Evolutionary conservation across 2,797 vertebrate genomes (phyloP), one percentile per base, ranked within the genome.

Genomic region (Natrix natrix): DNA sequence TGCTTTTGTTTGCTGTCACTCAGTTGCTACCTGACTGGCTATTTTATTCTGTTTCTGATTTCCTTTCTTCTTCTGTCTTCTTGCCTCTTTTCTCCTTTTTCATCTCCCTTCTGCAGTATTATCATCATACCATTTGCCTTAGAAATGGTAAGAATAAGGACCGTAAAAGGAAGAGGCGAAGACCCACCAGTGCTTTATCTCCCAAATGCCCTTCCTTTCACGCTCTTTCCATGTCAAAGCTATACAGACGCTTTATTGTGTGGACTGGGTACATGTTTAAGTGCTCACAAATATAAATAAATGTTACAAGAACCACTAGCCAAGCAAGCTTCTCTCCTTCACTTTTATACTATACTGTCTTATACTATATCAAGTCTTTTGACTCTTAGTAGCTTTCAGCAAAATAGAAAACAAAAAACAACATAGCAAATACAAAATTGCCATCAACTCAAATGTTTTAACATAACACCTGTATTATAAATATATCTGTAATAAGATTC

Each of bases 361-460:
- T 37, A 37, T 74, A 74, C n/a, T 69, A 32, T 69, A 69, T 69
- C 14, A 37, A 37, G 2, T 74, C 66, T 74, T 32, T 69, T 17
- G n/a, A 32, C 66, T 17, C 6, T 8, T 37, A 74, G n/a, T 74
- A 74, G n/a, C 66, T 37, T 74, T 32, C n/a, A 74, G 66, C 66
- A 74, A 74, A n/a, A 16, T 0, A 16, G 0, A 1, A 32, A n/a
- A 16, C 1, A 16, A 1, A 1, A 32, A 17, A 17, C n/a, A 69
- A 69, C n/a, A 32, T 17, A 32, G 17, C 14, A 37, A 74, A 37
- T 74, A 8, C n/a, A 74, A 74, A 74, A 74, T 32, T 74, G n/a
- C 37, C 66, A 74, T 3, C n/a, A 32, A 74, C 66, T 74, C 66
- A 74, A 74, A 74, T 37, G 14, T 32, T 32, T 74, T 74, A 74